Evolutionary conservation across 1,140 invertebrate genomes (phyloP), one percentile per base, ranked within the genome.

Genomic region (Drosophila pseudoobscura): DNA sequence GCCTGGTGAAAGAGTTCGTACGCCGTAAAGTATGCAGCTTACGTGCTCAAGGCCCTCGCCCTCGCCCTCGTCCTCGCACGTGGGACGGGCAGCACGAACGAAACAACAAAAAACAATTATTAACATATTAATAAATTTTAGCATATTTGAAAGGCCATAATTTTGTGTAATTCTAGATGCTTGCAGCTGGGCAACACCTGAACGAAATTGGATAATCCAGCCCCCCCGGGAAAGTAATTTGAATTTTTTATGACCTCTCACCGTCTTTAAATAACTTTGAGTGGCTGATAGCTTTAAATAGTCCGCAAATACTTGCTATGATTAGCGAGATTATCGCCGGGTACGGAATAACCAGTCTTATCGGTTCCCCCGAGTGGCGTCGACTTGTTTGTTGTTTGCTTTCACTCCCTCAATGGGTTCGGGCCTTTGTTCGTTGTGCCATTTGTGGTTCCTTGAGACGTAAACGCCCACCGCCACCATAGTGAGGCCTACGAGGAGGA

Each of bases 81-180:
- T 47, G 52, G 24, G 52, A 13, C 11, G 35, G 35, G 11, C 59
- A 47, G 20, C 57, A 45, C 51, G 44, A 57, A 54, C 46, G 44
- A 63, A 50, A 45, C 78, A 62, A 43, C 59, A 79, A 78, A 80
- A 82, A 74, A 89, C 83, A 88, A 88, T 88, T 88, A 88, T 88
- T 88, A 88, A 88, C 83, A 88, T 88, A 88, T 88, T 88, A 88
- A 88, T 88, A 88, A 88, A 88, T 88, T 80, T 88, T 79, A 88
- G 78, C 79, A 88, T 88, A 88, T 79, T 80, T 88, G 83, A 88
- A 61, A 70, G 83, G 84, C 84, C 75, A 88, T 88, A 88, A 88
- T 88, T 88, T 88, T 70, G 68, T 83, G 83, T 88, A 88, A 88
- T 88, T 83, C 64, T 79, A 89, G 80, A 84, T 78, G 80, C 82